Conservation (phyloP, 2,888 invertebrate genomes). For the Thysanoteuthis rhombus region DNA sequence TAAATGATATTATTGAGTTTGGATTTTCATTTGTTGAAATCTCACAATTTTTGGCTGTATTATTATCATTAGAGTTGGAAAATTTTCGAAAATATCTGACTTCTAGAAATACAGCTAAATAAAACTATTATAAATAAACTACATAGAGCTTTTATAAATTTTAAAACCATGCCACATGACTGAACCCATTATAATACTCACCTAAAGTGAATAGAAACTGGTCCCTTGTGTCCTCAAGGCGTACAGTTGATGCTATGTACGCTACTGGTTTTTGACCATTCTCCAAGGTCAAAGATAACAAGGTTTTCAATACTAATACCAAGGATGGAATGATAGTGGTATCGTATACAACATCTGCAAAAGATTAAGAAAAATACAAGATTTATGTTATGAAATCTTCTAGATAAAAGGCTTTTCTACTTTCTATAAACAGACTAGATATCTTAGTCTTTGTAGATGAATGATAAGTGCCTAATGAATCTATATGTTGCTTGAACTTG, state of each 20-base stretch:
- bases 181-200: conserved; percentile 38
- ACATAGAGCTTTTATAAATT: no score
- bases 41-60: no score
- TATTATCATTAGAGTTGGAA: no score
- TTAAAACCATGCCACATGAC: no score
- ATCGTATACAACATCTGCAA: conserved; percentile 62
- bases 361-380: background rate
- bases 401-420: background rate
- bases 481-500: background rate
- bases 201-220: conserved; percentile 57
- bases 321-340: conserved; percentile 56
- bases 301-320: conserved; percentile 49
- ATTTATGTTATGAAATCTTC: background rate
- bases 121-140: no score
- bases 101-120: no score
- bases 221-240: conserved; percentile 60
- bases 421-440: background rate
- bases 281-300: conserved; percentile 38
- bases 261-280: conserved; percentile 44
- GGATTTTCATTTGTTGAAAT: no score
- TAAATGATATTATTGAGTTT: no score
- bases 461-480: background rate
- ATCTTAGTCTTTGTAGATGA: background rate
- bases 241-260: conserved; percentile 57
- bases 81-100: no score